Conservation (phyloP, 2,113 vertebrate genomes). For the Entomyzon cyanotis region DNA sequence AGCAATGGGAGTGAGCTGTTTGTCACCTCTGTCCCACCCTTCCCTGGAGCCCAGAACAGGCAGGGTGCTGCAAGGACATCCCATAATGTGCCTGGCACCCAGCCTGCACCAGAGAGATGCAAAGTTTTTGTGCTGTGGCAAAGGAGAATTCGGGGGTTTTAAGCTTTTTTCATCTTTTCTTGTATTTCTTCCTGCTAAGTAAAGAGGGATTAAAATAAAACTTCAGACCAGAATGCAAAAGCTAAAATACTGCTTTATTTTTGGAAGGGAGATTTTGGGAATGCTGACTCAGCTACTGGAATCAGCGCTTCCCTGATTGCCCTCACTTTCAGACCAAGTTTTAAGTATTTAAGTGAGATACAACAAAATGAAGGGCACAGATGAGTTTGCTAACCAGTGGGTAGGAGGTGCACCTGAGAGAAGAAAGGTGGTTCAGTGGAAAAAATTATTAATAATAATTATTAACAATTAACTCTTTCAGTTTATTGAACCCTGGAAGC, state of each 20-base stretch:
- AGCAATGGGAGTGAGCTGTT: background rate
- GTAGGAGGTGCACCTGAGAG: background rate
- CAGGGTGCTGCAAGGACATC: background rate
- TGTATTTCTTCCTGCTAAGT: slow-evolving; percentile 56
- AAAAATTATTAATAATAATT: background rate
- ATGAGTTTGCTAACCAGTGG: background rate
- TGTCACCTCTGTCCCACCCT: background rate
- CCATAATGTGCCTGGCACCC: background rate
- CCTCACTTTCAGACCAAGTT: slow-evolving; percentile 6
- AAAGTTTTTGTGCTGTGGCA: background rate
- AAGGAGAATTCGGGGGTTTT: background rate
- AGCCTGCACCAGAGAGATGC: background rate
- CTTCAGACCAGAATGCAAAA: slow-evolving; percentile 49
- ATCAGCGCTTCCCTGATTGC: background rate
- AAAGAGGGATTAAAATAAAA: slow-evolving; percentile 55
- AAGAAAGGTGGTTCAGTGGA: background rate
- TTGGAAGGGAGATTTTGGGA: slow-evolving; percentile 64
- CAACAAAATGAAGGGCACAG: background rate
- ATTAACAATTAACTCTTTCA: slow-evolving; percentile 22
- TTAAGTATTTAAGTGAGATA: slow-evolving; percentile 7
- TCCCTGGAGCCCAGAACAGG: background rate
- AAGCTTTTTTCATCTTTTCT: slow-evolving; percentile 28
- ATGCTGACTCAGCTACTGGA: slow-evolving; percentile 61
- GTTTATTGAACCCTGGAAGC: background rate
- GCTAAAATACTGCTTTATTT: slow-evolving; percentile 71